Evolutionary conservation across 2,888 invertebrate genomes (phyloP), one percentile per base, ranked within the genome.

Genomic region (Pollenia amentaria): DNA sequence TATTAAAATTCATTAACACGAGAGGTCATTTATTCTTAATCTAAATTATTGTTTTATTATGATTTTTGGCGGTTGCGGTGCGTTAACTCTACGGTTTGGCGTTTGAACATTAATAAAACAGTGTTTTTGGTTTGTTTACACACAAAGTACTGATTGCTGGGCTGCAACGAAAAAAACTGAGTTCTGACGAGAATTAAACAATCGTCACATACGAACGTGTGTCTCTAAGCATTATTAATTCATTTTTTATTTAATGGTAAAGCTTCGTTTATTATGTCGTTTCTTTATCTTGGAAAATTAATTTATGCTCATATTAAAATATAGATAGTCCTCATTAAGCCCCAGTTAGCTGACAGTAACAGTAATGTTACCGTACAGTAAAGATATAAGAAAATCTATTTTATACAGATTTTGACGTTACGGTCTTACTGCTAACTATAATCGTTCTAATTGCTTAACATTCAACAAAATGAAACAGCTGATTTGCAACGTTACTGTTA

Each of bases 121-220:
- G 51, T 84, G 87, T 73, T 82, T 75, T 46, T 65, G 69, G 67
- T 85, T 87, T 85, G 84, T 87, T 85, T 82, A 79, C 75, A 75
- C 82, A 29, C 29, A 44, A 78, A 65, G 44, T 44, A 85, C 87
- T 85, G 75, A 78, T 46, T 42, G 62, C 42, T 67, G n/a, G 8
- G 42, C 14, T 79, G 18, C 8, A 72, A 51, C 18, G 60, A 73
- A 76, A 44, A 86, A 57, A 21, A 2, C 48, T 21, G 51, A 83
- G 51, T 78, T 64, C 48, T 62, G 44, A 14, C 18, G 18, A 67
- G 69, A 81, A 55, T 44, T 44, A 81, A 69, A 29, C 18, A 40
- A 29, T 75, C 29, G 67, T 11, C 42, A 46, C 46, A 42, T 51
- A 60, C 48, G 65, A 16, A 29, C 16, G 18, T 57, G n/a, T 70